Evolutionary conservation across 2,797 vertebrate genomes (phyloP), one percentile per base, ranked within the genome.

Genomic region (Sebastes minor): DNA sequence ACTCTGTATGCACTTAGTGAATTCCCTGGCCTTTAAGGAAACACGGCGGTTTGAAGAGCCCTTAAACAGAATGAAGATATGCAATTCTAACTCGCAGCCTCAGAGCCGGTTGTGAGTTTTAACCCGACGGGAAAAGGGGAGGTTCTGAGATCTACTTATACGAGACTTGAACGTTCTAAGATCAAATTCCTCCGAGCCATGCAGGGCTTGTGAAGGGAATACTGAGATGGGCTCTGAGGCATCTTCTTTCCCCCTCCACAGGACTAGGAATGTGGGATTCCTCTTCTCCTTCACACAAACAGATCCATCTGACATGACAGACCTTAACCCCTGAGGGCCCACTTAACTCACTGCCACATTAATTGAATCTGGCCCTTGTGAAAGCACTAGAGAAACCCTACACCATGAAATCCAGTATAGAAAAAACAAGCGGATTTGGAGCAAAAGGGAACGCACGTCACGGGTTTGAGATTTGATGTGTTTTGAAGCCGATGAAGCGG

Each of bases 271-370:
- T 91, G 91, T 75, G 81, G 75, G 84, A 87, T 86, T 82, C 83
- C 80, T 69, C 83, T 64, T 70, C 81, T 91, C 78, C 86, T 84
- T 78, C 79, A 71, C 83, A 89, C 91, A 91, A 92, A 92, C 88
- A 91, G 88, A 93, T 94, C 91, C 91, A 93, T 94, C 92, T 91
- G 89, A 93, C 92, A 87, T 91, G 94, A 95, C 91, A 93, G 93
- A 90, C 87, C 86, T 94, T 93, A 94, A 94, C 89, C 93, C 94
- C 92, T 88, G 73, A 89, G 93, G 94, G 91, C 89, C 91, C 93
- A 94, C 93, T 95, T 95, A 94, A 91, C 90, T 92, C 89, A 62
- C 76, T 89, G 73, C 83, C 74, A 91, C 84, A 88, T 90, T 94
- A 93, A 94, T 92, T 94, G 88, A 94, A 93, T 91, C 76, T 72